Evolutionary conservation across 2,113 vertebrate genomes (phyloP).

Genomic region (Mobula birostris): DNA sequence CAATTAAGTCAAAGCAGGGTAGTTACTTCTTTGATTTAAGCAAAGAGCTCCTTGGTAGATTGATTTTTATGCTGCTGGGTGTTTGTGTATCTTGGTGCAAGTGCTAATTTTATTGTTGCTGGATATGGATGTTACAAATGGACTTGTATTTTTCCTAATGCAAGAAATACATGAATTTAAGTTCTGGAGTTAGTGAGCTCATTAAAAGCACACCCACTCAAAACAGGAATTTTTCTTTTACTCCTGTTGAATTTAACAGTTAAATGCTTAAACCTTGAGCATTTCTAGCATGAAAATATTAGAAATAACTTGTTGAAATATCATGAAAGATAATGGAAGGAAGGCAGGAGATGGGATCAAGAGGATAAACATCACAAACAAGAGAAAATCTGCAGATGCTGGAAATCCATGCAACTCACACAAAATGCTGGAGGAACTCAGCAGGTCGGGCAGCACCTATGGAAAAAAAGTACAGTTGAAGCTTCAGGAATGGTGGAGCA

Average conservation of each 20-base stretch:
- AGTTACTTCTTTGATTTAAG: slow-evolving; percentile 8
- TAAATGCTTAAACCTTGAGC: neutral
- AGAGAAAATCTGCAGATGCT: no score
- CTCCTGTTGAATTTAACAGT: neutral
- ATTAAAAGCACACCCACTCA: neutral
- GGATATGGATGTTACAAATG: slow-evolving; percentile 5
- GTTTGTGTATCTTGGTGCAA: neutral
- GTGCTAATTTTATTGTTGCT: neutral
- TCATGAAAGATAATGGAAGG: no score
- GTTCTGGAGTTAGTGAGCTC: neutral
- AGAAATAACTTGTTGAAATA: no score
- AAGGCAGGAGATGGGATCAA: no score
- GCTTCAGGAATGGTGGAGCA: no score
- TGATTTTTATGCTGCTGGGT: neutral
- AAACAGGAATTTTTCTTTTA: neutral
- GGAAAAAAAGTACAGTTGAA: no score
- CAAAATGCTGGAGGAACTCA: no score
- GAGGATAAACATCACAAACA: no score
- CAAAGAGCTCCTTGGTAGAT: neutral
- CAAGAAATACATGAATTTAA: neutral
- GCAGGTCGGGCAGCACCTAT: no score
- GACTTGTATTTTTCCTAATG: neutral
- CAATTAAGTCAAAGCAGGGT: neutral
- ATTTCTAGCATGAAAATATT: neutral
- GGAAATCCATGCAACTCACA: no score